Conservation (phyloP, 2,113 vertebrate species). For the Trochalopteron elliotii region DNA sequence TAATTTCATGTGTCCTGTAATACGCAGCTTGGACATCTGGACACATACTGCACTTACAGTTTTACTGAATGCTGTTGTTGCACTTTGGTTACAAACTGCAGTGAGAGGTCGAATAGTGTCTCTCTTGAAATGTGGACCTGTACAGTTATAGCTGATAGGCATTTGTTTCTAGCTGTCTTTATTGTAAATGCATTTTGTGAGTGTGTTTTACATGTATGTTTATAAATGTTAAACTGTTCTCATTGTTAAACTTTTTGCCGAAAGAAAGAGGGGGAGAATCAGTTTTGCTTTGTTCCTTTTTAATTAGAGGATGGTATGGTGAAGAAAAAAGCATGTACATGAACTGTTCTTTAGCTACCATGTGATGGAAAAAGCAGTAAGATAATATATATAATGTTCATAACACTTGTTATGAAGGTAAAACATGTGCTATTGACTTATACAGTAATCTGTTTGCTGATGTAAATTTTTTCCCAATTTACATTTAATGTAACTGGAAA, state of each 20-base stretch:
- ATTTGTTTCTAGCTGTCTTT: background rate
- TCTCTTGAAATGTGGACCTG: background rate
- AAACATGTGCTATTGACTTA: background rate
- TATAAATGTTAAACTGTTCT: background rate
- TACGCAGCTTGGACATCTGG: background rate
- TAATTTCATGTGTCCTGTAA: background rate
- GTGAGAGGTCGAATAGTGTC: background rate
- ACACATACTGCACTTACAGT: background rate
- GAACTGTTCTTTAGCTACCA: background rate
- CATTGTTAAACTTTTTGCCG: background rate
- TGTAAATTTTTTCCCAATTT: background rate
- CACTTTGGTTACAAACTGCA: background rate
- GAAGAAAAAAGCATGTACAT: background rate
- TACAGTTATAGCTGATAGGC: background rate
- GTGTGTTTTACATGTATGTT: background rate
- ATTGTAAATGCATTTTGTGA: background rate
- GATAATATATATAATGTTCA: background rate
- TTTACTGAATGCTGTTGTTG: background rate
- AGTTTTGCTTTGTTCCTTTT: background rate
- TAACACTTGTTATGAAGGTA: background rate
- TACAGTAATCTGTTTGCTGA: background rate
- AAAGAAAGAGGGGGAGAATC: background rate
- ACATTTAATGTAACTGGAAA: slow-evolving; percentile 9
- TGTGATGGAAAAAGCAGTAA: background rate
- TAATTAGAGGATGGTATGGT: background rate